phyloP scores from a whole-genome alignment of 2,113 vertebrate species.

The Aldabrachelys gigantea region DNA sequence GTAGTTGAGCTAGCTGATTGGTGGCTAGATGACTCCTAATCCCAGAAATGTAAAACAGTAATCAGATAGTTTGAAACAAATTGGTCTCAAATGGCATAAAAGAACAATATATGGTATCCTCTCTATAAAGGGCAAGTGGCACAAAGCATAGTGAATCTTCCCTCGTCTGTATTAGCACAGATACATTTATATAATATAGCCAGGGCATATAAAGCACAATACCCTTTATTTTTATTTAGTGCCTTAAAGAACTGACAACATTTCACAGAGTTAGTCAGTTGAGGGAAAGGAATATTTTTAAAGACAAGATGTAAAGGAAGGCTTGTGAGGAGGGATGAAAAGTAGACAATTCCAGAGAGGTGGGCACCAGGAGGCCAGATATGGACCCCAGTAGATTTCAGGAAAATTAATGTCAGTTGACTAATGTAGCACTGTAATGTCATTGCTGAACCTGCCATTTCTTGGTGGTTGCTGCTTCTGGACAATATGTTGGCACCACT shows the following conservation, averaged over 20 bases:
- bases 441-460: neutral
- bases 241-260: neutral
- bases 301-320: neutral
- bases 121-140: neutral
- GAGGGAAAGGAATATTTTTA: neutral
- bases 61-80: constrained; percentile 27
- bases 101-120: constrained; percentile 1
- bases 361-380: neutral
- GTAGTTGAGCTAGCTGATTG: constrained; percentile 33
- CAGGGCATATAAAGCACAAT: neutral
- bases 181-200: neutral
- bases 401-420: neutral
- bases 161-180: neutral
- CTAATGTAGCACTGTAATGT: neutral
- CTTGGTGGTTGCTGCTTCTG: neutral
- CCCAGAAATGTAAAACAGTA: constrained; percentile 30
- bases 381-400: neutral
- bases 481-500: neutral
- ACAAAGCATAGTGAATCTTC: neutral
- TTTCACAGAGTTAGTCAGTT: neutral
- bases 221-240: neutral
- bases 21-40: constrained; percentile 26
- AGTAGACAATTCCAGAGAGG: neutral
- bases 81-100: constrained; percentile 38
- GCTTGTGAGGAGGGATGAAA: neutral